phyloP scores from a whole-genome alignment of 2,113 vertebrate species.

The Oophaga pumilio region DNA sequence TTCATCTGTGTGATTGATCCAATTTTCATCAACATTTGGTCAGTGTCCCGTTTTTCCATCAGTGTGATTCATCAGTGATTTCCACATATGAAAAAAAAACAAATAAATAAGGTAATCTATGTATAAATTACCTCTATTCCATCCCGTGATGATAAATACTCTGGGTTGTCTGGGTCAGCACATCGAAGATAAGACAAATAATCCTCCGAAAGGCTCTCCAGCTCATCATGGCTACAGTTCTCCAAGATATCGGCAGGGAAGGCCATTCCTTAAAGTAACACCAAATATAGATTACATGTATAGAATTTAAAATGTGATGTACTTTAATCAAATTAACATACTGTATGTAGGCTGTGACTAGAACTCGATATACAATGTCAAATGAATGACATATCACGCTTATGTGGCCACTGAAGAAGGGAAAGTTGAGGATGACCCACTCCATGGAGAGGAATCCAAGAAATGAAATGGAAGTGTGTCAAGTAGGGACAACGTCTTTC shows the following conservation, averaged over 20 bases:
- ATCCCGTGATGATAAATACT: slow-evolving; percentile 70
- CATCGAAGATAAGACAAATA: slow-evolving; percentile 76
- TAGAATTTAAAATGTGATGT: no score
- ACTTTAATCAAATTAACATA: no score
- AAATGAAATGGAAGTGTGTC: no score
- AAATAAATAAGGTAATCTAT: background rate
- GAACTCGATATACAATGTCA: background rate
- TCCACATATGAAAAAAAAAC: background rate
- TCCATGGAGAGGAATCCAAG: no score
- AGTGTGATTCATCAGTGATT: no score
- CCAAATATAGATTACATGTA: background rate
- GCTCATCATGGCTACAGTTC: slow-evolving; percentile 71
- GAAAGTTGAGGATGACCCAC: background rate
- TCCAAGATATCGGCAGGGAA: slow-evolving; percentile 87
- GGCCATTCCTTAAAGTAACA: slow-evolving; percentile 73
- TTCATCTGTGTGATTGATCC: no score
- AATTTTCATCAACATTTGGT: no score
- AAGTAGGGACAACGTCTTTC: no score
- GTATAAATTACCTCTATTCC: slow-evolving; percentile 65
- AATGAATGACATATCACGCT: background rate
- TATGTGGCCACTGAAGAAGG: background rate
- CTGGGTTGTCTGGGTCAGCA: slow-evolving; percentile 68
- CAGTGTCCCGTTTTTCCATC: no score
- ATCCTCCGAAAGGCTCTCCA: slow-evolving; percentile 74
- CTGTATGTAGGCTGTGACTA: no score